Evolutionary conservation across 2,113 vertebrate genomes (phyloP).

Genomic region (Proteles cristata): DNA sequence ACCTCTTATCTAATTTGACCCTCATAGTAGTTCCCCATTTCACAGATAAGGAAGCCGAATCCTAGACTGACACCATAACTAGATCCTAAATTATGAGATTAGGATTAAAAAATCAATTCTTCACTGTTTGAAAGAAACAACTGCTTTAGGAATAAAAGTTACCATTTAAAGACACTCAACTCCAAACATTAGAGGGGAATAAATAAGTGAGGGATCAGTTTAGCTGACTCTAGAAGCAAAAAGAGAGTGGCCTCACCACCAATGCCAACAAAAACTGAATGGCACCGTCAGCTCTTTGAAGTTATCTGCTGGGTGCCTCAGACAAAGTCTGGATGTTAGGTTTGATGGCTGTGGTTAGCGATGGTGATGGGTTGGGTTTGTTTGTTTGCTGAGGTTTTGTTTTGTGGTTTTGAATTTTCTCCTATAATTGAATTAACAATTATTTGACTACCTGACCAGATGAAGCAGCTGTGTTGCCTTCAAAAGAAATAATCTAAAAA

Average conservation of each 20-base stretch:
- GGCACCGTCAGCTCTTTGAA: background rate
- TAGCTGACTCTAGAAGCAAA: background rate
- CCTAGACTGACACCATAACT: background rate
- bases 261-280: background rate
- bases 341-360: background rate
- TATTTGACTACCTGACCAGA: constrained; percentile 36
- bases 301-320: background rate
- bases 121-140: background rate
- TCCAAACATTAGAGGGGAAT: background rate
- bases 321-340: background rate
- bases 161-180: background rate
- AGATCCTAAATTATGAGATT: background rate
- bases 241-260: background rate
- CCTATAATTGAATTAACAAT: constrained; percentile 23
- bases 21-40: background rate
- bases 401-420: constrained; percentile 29
- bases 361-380: background rate
- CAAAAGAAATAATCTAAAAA: constrained; percentile 32
- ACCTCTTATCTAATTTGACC: background rate
- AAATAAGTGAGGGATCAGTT: background rate
- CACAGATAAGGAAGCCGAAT: background rate
- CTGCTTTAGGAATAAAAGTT: background rate
- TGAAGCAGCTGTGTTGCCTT: background rate
- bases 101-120: constrained; percentile 30
- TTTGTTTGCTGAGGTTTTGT: background rate